phyloP scores from a whole-genome alignment of 2,113 vertebrate species.

The Panurus biarmicus region DNA sequence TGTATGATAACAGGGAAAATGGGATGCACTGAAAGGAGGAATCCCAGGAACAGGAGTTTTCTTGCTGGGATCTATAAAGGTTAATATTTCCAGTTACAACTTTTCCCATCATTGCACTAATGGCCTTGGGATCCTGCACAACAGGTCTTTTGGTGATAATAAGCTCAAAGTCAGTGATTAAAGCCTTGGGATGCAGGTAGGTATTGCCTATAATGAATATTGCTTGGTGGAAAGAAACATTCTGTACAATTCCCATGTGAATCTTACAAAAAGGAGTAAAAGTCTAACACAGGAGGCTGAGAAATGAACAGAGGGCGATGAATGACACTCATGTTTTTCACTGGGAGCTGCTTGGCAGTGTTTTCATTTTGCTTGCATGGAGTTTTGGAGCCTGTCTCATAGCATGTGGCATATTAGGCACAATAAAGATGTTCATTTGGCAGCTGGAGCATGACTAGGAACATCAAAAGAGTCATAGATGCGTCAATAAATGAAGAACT shows the following conservation, averaged over 20 bases:
- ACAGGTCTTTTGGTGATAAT: background rate
- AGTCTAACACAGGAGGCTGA: background rate
- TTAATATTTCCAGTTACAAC: background rate
- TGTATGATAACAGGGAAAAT: background rate
- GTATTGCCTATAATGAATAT: background rate
- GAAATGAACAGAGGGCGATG: slow-evolving; percentile 14
- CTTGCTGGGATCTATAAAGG: background rate
- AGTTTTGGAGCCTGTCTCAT: slow-evolving; percentile 43
- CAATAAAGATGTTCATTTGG: slow-evolving; percentile 70
- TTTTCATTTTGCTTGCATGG: background rate
- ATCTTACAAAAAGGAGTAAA: background rate
- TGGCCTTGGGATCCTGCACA: background rate
- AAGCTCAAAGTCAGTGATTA: background rate
- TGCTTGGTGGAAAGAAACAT: background rate
- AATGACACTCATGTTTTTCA: slow-evolving; percentile 8
- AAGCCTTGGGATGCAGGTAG: background rate
- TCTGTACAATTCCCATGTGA: background rate
- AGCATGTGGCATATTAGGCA: slow-evolving; percentile 64
- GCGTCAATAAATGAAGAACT: slow-evolving; percentile 34
- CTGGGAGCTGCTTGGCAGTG: slow-evolving; percentile 46
- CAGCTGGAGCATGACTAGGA: slow-evolving; percentile 54
- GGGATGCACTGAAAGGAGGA: background rate
- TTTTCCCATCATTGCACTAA: background rate
- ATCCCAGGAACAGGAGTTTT: background rate
- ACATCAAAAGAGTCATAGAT: slow-evolving; percentile 50